Evolutionary conservation across 1,140 invertebrate species (phyloP).

Genomic region (Asbolus verrucosus): DNA sequence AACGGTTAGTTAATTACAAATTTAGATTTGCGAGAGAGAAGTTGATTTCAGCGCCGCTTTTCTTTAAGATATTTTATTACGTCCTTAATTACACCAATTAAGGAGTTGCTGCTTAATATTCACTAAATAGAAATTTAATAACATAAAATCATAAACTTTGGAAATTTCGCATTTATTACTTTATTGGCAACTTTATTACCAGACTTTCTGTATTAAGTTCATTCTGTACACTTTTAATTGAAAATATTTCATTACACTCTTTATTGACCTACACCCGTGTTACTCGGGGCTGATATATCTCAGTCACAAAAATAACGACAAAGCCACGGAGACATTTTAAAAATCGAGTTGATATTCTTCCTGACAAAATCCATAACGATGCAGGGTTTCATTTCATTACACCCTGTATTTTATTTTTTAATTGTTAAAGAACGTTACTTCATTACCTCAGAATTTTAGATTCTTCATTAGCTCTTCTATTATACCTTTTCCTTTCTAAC

Average conservation of each 20-base stretch:
- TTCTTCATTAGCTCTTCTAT: no score
- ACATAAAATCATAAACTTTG: conserved; percentile 51
- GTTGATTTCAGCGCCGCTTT: conserved; percentile 49
- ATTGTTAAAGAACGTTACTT: no score
- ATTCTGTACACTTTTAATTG: neutral
- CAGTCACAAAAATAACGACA: neutral
- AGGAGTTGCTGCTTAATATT: conserved; percentile 46
- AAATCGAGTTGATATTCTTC: no score
- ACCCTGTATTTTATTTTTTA: no score
- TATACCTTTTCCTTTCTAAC: no score
- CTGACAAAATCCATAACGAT: no score
- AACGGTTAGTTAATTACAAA: conserved; percentile 60
- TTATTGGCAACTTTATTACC: conserved; percentile 1
- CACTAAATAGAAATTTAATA: conserved; percentile 51
- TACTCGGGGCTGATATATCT: no score
- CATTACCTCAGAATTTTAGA: no score
- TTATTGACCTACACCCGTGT: no score
- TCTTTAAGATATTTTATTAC: conserved; percentile 55
- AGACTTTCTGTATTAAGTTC: conserved; percentile 8
- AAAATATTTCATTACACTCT: neutral
- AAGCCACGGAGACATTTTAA: no score
- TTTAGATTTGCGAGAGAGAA: conserved; percentile 52
- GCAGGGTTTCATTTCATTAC: no score
- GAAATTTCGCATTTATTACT: no score
- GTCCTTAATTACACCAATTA: conserved; percentile 53